phyloP scores from a whole-genome alignment of 2,797 vertebrate species.

The Balearica regulorum region DNA sequence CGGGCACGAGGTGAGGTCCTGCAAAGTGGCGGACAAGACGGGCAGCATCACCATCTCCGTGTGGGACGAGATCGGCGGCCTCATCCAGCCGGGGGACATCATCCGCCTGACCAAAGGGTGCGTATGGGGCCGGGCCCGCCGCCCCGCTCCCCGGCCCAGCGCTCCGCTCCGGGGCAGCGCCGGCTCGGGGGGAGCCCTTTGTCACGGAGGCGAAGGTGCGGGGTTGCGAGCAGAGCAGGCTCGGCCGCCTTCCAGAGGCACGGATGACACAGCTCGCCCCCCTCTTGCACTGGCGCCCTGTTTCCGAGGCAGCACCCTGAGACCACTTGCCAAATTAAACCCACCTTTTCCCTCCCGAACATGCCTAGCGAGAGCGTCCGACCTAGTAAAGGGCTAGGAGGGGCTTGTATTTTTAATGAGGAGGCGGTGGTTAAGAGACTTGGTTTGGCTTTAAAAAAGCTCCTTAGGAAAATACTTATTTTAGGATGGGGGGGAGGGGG shows the following conservation, averaged over 20 bases:
- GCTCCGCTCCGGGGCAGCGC: background rate
- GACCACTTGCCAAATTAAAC: background rate
- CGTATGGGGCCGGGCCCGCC: background rate
- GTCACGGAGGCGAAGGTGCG: background rate
- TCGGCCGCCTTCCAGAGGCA: background rate
- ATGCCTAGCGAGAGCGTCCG: background rate
- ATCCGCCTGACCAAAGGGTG: conserved; percentile 97
- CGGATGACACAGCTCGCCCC: background rate
- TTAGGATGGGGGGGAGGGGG: no score
- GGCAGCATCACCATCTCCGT: conserved; percentile 98
- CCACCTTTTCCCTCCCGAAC: background rate
- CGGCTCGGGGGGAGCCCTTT: background rate
- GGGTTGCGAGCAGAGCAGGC: background rate
- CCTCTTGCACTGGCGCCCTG: background rate
- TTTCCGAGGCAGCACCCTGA: background rate
- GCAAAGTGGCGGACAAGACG: conserved; percentile 96
- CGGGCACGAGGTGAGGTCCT: conserved; percentile 95
- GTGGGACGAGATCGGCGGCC: conserved; percentile 95
- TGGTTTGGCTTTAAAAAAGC: background rate
- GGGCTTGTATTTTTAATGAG: background rate
- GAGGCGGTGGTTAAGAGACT: background rate
- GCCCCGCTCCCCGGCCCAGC: background rate
- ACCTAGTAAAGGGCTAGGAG: background rate
- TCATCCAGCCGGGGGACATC: conserved; percentile 95
- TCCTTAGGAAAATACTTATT: background rate